Evolutionary conservation across 2,888 invertebrate species (phyloP), one percentile per base, ranked within the genome.

Genomic region (Beris chalybata): DNA sequence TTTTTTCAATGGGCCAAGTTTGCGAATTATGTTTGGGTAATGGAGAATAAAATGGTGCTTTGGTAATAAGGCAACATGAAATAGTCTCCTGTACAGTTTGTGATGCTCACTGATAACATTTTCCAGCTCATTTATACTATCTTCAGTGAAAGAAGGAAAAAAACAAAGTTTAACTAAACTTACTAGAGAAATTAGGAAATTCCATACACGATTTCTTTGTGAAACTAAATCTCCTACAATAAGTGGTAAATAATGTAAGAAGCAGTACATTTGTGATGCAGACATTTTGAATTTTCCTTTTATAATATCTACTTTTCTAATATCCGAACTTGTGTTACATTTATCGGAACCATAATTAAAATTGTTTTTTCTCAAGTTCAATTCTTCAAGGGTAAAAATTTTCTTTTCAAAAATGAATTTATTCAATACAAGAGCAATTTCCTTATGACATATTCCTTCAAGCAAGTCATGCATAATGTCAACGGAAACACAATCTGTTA

Each of bases 401-500:
- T 58, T 38, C 50, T 67, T 65, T 53, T 66, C 54, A 43, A 13
- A 59, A 54, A 68, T 68, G 53, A 70, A 70, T 58, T 61, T 57
- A 50, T 61, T 56, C 44, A 69, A 53, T 47, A 65, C 50, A 30
- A 61, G 38, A 29, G 53, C 48, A 13, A 69, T 32, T 58, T 68
- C 66, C 55, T 55, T 22, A 59, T 69, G 69, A 31, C 64, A 58
- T 31, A 65, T 65, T 22, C 70, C 70, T 55, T 70, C 70, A 29
- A 69, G 64, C 9, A 69, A 31, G 65, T 70, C 69, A 50, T 70
- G 70, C 68, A 69, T 68, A n/a, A 68, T 67, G 59, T 70, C 70
- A n/a, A 65, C 65, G 12, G 67, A 31, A 47, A 64, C 29, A 65
- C 65, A 65, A 22, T 69, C 66, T 48, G 47, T 48, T 22, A 61